Evolutionary conservation across 2,797 vertebrate genomes (phyloP).

Genomic region (Dicrostonyx torquatus): DNA sequence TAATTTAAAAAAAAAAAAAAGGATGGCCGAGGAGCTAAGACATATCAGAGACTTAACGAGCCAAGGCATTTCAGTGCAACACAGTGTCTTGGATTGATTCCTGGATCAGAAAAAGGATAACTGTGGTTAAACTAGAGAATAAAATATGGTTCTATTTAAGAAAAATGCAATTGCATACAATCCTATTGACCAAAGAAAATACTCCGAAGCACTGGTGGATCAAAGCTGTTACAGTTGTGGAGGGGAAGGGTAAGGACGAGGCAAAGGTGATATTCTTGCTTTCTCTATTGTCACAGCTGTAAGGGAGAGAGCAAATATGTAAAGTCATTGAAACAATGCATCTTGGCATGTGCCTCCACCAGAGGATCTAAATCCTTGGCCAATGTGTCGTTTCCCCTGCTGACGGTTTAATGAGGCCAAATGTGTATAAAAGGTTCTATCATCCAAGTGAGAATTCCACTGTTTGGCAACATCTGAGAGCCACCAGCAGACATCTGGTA

Average conservation of each 20-base stretch:
- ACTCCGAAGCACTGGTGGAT: neutral
- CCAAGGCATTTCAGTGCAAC: neutral
- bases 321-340: constrained; percentile 94
- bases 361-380: constrained; percentile 85
- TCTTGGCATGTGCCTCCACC: constrained; percentile 90
- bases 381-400: neutral
- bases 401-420: constrained; percentile 36
- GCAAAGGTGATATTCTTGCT: constrained; percentile 92
- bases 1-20: neutral
- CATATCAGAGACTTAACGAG: neutral
- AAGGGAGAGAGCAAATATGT: constrained; percentile 95
- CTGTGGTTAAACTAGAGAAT: neutral
- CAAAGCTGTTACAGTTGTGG: constrained; percentile 90
- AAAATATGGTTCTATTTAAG: neutral
- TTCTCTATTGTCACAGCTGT: constrained; percentile 95
- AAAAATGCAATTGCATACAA: neutral
- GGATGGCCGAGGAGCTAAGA: neutral
- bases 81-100: neutral
- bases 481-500: neutral
- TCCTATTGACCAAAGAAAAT: neutral
- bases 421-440: neutral
- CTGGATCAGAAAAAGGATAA: neutral
- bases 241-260: constrained; percentile 84
- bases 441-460: neutral
- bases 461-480: neutral